Percentiles rank a stretch among this genome's conserved stretches.
Conservation (phyloP, 1,140 invertebrate genomes). For the Dendrolimus punctatus region DNA sequence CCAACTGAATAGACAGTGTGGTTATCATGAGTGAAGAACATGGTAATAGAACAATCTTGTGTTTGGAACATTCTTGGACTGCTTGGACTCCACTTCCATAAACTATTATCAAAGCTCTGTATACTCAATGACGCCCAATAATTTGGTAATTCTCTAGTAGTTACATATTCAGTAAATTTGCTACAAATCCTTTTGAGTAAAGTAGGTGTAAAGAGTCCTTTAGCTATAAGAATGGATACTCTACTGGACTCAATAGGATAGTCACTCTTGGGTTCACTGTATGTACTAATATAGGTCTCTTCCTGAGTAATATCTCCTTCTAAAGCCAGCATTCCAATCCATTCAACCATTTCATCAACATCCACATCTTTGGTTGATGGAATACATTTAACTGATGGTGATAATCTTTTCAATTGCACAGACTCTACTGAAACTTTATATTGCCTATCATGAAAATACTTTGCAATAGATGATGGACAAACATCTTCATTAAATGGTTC, state of each 20-base stretch:
- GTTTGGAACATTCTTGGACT: conserved; percentile 42
- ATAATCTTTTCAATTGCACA: conserved; percentile 21
- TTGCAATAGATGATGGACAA: conserved; percentile 57
- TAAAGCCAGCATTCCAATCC: conserved; percentile 52
- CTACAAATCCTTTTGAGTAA: conserved; percentile 28
- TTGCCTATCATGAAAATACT: conserved; percentile 44
- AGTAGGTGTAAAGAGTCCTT: conserved; percentile 43
- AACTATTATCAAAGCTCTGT: conserved; percentile 44
- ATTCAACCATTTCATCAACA: conserved; percentile 49
- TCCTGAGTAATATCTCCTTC: conserved; percentile 26
- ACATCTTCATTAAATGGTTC: conserved; percentile 39
- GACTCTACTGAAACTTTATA: conserved; percentile 28
- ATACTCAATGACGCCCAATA: conserved; percentile 52
- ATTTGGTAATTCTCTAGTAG: conserved; percentile 32
- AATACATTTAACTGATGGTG: conserved; percentile 35
- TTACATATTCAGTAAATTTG: conserved; percentile 29
- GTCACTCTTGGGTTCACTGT: conserved; percentile 38
- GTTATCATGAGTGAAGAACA: no score
- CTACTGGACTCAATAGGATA: conserved; percentile 32
- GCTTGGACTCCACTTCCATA: conserved; percentile 36
- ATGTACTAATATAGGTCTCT: conserved; percentile 46
- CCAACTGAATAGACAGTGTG: no score
- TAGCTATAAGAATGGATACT: conserved; percentile 37
- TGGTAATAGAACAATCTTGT: conserved; percentile 31
- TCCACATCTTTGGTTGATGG: conserved; percentile 39